Base-by-base conservation (phyloP, 2,888 invertebrate species). In the Notodonta ziczac region DNA sequence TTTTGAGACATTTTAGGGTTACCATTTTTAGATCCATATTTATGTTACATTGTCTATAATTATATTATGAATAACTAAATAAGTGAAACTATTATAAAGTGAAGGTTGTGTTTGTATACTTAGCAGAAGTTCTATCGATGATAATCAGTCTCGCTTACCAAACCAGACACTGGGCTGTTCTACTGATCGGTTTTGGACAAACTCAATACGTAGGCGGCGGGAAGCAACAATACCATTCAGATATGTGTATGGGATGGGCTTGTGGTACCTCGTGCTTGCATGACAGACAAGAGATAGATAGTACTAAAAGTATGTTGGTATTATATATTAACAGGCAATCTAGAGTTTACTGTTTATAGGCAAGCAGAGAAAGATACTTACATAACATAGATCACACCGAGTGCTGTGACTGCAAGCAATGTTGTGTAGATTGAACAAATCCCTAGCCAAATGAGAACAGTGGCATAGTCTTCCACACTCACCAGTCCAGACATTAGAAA, bases 371-470 rank as follows among this genome's bases (percentile, higher is more conserved):
- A 58, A 50, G 12, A 42, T 69, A 88, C 91, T 89, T 77, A 91
- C 91, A 85, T 56, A 58, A 88, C 66, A 73, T 76, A 83, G 32
- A 87, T 66, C n/a, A 89, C 86, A 66, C 76, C 74, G n/a, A 90
- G 65, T 3, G 83, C 82, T 14, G 89, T 89, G 7, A 86, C 53
- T 2, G 86, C 80, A 35, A 91, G 74, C 48, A 91, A 64, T 5
- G 83, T 80, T 13, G 86, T 83, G 56, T 89, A 91, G 4, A 83
- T 58, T 3, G 84, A 84, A 66, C 87, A 86, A 62, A 89, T 81
- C 35, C 73, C 81, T 59, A 90, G 69, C 92, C 91, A 91, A 70
- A 85, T 70, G 53, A 85, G 62, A 61, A 84, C 64, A 68, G 82
- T 69, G 59, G 81, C 80, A 78, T 84, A 85, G 56, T 83, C 70